Percentiles rank a stretch among this genome's conserved stretches.
phyloP scores from a whole-genome alignment of 2,113 vertebrate genomes.

The Salvelinus fontinalis region DNA sequence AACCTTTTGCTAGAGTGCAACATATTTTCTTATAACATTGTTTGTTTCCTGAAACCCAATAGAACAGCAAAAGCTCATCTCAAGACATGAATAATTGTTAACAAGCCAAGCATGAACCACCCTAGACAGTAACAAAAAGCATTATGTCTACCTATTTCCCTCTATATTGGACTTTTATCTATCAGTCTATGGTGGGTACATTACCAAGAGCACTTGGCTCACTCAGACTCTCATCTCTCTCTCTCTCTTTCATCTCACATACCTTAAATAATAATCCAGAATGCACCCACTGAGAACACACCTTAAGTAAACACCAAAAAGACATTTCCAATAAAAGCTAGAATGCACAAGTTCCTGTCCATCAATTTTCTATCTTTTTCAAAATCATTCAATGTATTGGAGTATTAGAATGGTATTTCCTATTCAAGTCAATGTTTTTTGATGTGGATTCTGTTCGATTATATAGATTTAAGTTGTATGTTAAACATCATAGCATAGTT shows the following conservation, averaged over 20 bases:
- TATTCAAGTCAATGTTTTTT: neutral
- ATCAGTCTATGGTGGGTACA: neutral
- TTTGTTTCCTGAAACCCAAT: too few relatives aligned
- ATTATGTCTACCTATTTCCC: neutral
- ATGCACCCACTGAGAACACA: neutral
- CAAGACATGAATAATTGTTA: too few relatives aligned
- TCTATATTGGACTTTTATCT: neutral
- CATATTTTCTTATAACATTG: too few relatives aligned
- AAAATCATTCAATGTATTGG: constrained; percentile 33
- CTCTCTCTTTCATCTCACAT: neutral
- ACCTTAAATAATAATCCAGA: neutral
- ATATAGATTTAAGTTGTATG: too few relatives aligned
- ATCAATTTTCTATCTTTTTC: constrained; percentile 35
- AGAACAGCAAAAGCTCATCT: too few relatives aligned
- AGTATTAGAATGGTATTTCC: neutral
- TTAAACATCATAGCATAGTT: too few relatives aligned
- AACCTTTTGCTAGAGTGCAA: too few relatives aligned
- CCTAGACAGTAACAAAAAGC: neutral
- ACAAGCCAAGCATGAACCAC: neutral
- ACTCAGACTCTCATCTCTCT: neutral
- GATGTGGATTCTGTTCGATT: neutral
- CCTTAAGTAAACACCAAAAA: neutral
- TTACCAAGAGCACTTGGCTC: neutral
- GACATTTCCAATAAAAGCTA: neutral
- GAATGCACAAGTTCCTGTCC: constrained; percentile 13